Base-by-base conservation (phyloP, 2,888 invertebrate genomes). In the Pristionchus fissidentatus region DNA sequence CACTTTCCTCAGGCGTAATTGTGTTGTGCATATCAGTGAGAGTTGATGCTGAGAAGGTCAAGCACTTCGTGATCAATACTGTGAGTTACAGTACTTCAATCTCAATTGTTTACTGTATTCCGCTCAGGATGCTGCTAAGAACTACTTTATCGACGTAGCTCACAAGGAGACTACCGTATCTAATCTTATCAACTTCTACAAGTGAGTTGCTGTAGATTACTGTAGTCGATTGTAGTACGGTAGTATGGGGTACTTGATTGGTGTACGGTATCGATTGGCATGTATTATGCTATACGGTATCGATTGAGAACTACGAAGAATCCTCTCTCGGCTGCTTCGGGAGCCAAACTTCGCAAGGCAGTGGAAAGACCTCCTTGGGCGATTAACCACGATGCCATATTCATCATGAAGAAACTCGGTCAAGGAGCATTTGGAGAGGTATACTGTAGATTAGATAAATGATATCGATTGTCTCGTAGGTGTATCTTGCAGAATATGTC, bases 341-440 rank as follows among this genome's bases (percentile, higher is more conserved):
- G 84, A 0, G 87, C 85, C 19, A 80, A 77, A n/a, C 78, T 89
- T 57, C 83, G 83, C 70, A 66, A 32, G 7, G 81, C 87, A 0
- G 73, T 89, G 10, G 85, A 86, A 46, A 85, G 88, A 43, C 85
- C 89, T 38, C 85, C 86, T 10, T 90, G 90, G 90, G 83, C 87
- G 0, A 84, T 90, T 60, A 88, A 88, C 46, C 90, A 90, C 84
- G 90, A 90, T 62, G 85, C 83, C 26, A 86, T 90, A 79, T 78
- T 85, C 49, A 84, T 90, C 62, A 52, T 85, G 46, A 89, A 89
- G 84, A 89, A 89, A 79, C 85, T 90, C 4, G 90, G 90, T n/a
- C 90, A 89, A 78, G 90, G 90, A 8, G 90, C 90, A 3, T 90
- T 90, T 66, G 90, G 90, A 70, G 90, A 90, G 83, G 89, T 89